Conservation (phyloP, 2,797 vertebrate genomes). For the Bufotes viridis region DNA sequence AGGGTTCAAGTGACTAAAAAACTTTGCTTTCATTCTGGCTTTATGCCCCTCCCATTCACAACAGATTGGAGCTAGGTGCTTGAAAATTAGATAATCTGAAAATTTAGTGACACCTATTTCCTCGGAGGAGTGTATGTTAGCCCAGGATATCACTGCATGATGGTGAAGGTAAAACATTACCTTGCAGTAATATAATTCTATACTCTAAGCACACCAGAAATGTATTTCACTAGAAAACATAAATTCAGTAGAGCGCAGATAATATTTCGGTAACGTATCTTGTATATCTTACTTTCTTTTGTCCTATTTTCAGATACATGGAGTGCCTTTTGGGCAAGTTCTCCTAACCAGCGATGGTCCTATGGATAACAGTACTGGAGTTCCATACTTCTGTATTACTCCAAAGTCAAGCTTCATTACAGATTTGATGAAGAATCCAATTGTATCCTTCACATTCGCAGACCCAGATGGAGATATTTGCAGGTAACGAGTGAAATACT, state of each 20-base stretch:
- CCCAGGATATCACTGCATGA: too few relatives aligned
- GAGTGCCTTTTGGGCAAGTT: slow-evolving; percentile 86
- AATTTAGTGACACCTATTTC: too few relatives aligned
- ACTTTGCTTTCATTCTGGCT: too few relatives aligned
- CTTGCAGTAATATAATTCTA: too few relatives aligned
- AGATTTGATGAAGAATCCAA: slow-evolving; percentile 81
- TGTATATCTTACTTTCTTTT: background rate
- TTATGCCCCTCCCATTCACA: too few relatives aligned
- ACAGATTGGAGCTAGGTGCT: too few relatives aligned
- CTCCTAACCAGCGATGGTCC: slow-evolving; percentile 88
- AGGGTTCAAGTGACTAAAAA: too few relatives aligned
- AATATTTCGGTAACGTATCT: background rate
- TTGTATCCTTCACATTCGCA: slow-evolving; percentile 83
- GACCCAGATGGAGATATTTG: slow-evolving; percentile 86
- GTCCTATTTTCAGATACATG: slow-evolving; percentile 79
- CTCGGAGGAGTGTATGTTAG: too few relatives aligned
- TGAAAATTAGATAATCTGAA: too few relatives aligned
- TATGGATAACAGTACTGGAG: slow-evolving; percentile 84
- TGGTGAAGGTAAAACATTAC: too few relatives aligned
- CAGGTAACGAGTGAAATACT: slow-evolving; percentile 74
- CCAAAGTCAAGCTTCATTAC: slow-evolving; percentile 80
- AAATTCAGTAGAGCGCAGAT: background rate
- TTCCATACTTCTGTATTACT: slow-evolving; percentile 86
- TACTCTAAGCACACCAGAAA: too few relatives aligned
- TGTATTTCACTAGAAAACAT: too few relatives aligned